These are phyloP conservation scores for Anas bahamensis DNA, from an alignment of 2,797 vertebrate species.

Conservation along the genomic window DNA sequence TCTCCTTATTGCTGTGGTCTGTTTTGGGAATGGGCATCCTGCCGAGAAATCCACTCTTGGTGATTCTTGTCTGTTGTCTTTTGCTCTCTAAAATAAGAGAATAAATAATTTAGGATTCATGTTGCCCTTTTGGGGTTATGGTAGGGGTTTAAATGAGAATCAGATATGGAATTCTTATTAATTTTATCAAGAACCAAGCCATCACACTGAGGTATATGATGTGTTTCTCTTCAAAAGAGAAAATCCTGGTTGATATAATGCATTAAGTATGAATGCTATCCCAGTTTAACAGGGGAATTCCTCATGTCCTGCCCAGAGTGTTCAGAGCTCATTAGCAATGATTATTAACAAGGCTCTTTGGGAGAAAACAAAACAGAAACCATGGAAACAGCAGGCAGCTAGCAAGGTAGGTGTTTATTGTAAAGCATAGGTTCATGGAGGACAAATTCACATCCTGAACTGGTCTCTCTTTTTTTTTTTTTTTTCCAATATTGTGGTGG, in stretches of 20 bases:
- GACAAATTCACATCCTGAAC: not conserved
- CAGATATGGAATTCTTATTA: not conserved
- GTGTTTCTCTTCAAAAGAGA: not conserved
- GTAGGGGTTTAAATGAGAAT: not conserved
- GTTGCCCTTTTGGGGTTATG: not conserved
- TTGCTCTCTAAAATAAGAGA: not conserved
- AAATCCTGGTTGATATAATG: not conserved
- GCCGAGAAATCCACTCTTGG: not conserved
- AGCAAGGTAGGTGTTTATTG: not conserved
- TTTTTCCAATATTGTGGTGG: not conserved
- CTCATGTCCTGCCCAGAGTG: not conserved
- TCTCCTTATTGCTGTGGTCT: not conserved
- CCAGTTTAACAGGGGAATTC: not conserved
- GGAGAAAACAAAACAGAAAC: not conserved
- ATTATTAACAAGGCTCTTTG: not conserved
- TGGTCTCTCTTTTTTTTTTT: rapidly evolving
- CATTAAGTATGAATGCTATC: not conserved
- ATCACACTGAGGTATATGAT: not conserved
- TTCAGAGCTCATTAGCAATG: not conserved
- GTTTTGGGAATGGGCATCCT: not conserved
- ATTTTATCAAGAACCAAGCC: not conserved
- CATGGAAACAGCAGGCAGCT: not conserved
- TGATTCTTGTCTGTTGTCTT: not conserved
- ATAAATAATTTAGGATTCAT: not conserved
- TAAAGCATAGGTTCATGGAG: not conserved